Evolutionary conservation across 1,140 invertebrate species (phyloP).

Genomic region (Sminthurinus signatus): DNA sequence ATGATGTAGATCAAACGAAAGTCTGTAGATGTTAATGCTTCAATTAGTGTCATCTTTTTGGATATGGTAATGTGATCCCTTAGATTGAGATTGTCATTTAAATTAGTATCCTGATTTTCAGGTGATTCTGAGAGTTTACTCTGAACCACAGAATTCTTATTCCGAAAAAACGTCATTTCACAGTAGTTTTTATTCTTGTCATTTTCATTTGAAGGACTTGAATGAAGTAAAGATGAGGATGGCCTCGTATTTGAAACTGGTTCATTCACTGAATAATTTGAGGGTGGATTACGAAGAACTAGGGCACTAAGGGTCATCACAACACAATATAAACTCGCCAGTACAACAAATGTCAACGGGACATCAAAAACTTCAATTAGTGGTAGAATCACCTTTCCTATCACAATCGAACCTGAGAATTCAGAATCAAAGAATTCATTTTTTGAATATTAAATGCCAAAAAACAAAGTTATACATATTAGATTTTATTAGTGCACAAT

Average conservation of each 20-base stretch:
- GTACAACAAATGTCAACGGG: conserved; percentile 28
- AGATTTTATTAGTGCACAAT: too few relatives aligned
- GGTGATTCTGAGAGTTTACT: too few relatives aligned
- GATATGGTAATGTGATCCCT: too few relatives aligned
- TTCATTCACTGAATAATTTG: conserved; percentile 7
- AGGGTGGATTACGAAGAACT: conserved; percentile 24
- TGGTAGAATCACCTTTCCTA: conserved; percentile 25
- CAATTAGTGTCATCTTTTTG: conserved; percentile 23
- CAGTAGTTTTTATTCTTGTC: not conserved
- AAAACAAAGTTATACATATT: too few relatives aligned
- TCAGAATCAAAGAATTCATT: too few relatives aligned
- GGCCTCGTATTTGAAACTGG: not conserved
- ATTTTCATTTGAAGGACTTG: not conserved
- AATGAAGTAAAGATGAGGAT: too few relatives aligned
- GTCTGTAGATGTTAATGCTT: conserved; percentile 22
- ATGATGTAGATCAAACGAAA: conserved; percentile 30
- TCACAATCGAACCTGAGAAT: conserved; percentile 30
- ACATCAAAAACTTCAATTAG: conserved; percentile 26
- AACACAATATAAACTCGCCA: conserved; percentile 20
- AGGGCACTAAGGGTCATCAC: conserved; percentile 13
- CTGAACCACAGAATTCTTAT: too few relatives aligned
- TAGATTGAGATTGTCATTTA: too few relatives aligned
- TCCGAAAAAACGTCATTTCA: too few relatives aligned
- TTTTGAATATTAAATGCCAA: too few relatives aligned
- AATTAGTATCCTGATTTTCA: too few relatives aligned